Evolutionary conservation across 2,888 invertebrate species (phyloP), one percentile per base, ranked within the genome.

Genomic region (Drosophila kambysellisi): DNA sequence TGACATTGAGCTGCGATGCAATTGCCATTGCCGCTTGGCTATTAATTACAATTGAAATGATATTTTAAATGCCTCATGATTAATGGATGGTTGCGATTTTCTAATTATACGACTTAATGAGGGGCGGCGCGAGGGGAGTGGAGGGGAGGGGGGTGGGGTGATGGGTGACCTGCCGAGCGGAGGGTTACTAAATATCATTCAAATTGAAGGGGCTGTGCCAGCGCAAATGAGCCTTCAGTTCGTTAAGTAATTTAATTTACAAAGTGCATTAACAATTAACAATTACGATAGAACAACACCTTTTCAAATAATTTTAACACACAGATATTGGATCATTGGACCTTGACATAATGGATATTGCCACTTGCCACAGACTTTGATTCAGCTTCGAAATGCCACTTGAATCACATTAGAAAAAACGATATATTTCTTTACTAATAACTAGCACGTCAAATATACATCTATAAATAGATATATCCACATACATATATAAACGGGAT

Each of bases 21-120:
- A 76, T 59, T 82, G 75, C 69, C 67, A 65, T 74, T 76, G 87
- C 65, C 65, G 67, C 54, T 39, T 39, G 76, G 88, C 84, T 83
- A 88, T 85, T 85, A 85, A 89, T 85, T 83, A 90, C 88, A 71
- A 58, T 74, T 81, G 81, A 86, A 86, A 88, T 69, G 86, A 86
- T 90, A 83, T 83, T 90, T 86, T 78, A 86, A 86, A 88, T 86
- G 90, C 79, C 58, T 39, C 51, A 58, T 86, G 85, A 86, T 86
- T 88, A 88, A 86, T 86, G 88, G 68, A 57, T 32, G 52, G 53
- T 73, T 81, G 71, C 86, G 83, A 83, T 88, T 88, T 79, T 86
- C 89, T 90, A 90, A 86, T 86, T 86, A 86, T 74, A 57, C 54
- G 50, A 64, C 60, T 51, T 51, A 46, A 29, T 15, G 17, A 9